phyloP scores from a whole-genome alignment of 2,113 vertebrate genomes.

The Pseudorhombus dupliciocellatus region DNA sequence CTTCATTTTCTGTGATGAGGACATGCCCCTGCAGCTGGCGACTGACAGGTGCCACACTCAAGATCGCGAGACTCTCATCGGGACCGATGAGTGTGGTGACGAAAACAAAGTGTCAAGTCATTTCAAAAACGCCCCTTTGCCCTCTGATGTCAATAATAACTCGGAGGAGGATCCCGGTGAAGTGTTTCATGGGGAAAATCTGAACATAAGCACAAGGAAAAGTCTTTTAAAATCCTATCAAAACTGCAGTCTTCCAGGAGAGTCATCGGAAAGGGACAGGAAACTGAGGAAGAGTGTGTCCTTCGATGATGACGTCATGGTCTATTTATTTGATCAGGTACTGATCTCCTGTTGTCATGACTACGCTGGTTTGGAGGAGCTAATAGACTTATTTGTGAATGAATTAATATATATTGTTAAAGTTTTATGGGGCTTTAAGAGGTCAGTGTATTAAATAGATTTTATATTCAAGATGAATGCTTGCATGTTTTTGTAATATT shows the following conservation, averaged over 20 bases:
- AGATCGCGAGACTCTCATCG: not conserved
- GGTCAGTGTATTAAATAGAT: not conserved
- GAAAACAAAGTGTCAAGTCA: not conserved
- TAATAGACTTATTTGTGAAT: too few relatives aligned
- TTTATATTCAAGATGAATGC: not conserved
- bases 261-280: slow-evolving; percentile 51
- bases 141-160: slow-evolving; percentile 50
- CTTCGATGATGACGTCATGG: slow-evolving; percentile 89
- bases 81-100: not conserved
- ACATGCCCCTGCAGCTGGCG: not conserved
- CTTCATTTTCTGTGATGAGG: slow-evolving; percentile 32
- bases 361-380: not conserved
- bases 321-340: slow-evolving; percentile 95
- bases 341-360: not conserved
- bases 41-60: slow-evolving; percentile 4
- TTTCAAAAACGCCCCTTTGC: slow-evolving; percentile 21
- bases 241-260: not conserved
- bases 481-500: too few relatives aligned
- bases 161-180: slow-evolving; percentile 62
- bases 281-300: slow-evolving; percentile 86
- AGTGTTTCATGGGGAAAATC: not conserved
- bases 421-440: not conserved
- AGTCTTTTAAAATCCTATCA: slow-evolving; percentile 22
- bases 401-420: not conserved
- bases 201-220: not conserved